These are phyloP conservation scores for Steromphala cineraria DNA, from an alignment of 2,888 invertebrate genomes.

Conservation along the genomic window DNA sequence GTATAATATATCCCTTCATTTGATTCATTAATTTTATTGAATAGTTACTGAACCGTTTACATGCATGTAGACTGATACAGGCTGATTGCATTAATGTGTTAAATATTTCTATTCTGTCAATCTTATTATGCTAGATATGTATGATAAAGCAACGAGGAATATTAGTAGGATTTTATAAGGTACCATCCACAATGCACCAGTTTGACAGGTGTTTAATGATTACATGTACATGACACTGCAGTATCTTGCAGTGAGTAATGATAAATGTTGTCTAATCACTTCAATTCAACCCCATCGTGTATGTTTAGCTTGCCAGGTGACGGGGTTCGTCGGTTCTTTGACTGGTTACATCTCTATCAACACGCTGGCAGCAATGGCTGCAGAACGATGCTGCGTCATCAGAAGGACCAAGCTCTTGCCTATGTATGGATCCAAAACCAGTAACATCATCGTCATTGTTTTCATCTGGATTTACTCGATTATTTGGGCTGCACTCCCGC, in stretches of 20 bases:
- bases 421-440: slow-evolving; percentile 27
- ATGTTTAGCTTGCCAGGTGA: slow-evolving; percentile 49
- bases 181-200: no score
- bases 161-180: no score
- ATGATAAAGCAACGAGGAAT: no score
- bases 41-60: no score
- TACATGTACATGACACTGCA: no score
- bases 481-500: slow-evolving; percentile 44
- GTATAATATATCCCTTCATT: neutral
- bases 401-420: neutral
- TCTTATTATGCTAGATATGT: no score
- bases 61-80: no score
- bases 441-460: slow-evolving; percentile 13
- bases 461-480: slow-evolving; percentile 50
- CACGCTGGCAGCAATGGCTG: slow-evolving; percentile 49
- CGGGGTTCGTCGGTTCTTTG: slow-evolving; percentile 45
- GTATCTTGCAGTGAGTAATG: no score
- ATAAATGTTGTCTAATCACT: neutral
- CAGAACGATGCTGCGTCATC: slow-evolving; percentile 52
- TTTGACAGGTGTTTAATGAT: no score
- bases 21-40: no score
- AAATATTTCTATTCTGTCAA: no score
- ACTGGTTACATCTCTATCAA: slow-evolving; percentile 55
- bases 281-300: neutral
- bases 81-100: no score